These are phyloP conservation scores for Grammomys dolichurus DNA, from an alignment of 2,113 vertebrate genomes.

Conservation along the genomic window DNA sequence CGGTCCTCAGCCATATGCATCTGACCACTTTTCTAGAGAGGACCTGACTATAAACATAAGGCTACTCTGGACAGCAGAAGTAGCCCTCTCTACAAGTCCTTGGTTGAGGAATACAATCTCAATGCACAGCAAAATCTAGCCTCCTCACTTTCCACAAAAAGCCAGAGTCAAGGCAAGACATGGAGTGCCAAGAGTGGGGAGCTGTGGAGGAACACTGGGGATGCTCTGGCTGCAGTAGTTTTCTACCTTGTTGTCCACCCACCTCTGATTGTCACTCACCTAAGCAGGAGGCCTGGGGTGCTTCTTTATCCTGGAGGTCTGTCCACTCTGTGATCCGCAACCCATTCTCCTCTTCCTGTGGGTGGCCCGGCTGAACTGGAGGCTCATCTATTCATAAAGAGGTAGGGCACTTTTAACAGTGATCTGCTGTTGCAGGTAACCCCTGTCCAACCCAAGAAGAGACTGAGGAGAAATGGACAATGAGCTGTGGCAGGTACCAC, in stretches of 20 bases:
- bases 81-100: background rate
- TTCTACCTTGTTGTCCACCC: background rate
- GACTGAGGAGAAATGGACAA: background rate
- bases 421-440: background rate
- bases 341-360: conserved; percentile 63
- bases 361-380: conserved; percentile 28
- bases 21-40: background rate
- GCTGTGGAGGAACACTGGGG: background rate
- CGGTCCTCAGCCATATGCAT: background rate
- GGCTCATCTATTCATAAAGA: conserved; percentile 53
- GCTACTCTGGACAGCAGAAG: background rate
- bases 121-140: background rate
- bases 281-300: background rate
- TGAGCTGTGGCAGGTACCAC: background rate
- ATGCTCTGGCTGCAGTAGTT: background rate
- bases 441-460: no score
- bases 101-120: background rate
- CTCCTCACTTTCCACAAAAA: background rate
- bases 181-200: background rate
- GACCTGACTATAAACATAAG: background rate
- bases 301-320: conserved; percentile 67
- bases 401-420: background rate
- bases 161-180: background rate
- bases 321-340: conserved; percentile 57
- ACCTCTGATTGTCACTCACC: conserved; percentile 68